A percentile compares a stretch with the other conserved stretches of the same genome.
These are phyloP conservation scores for Yoshiicerus persimilis DNA, from an alignment of 1,140 invertebrate species.

Conservation along the genomic window DNA sequence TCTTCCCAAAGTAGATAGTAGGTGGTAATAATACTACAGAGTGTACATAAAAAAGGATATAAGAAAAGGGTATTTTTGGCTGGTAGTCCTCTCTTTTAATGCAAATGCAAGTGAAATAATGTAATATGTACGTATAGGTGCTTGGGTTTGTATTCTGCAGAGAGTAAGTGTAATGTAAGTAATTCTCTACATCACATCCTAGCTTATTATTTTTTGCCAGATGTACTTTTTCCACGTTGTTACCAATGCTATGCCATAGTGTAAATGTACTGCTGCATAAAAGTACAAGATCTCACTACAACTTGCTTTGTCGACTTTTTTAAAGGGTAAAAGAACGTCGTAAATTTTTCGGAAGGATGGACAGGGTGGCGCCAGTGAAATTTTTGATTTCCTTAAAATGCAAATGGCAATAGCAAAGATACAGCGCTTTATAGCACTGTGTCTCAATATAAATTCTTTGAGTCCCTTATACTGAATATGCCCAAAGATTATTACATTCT, in stretches of 20 bases:
- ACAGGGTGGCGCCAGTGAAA: conserved; percentile 29
- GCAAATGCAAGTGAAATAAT: not conserved
- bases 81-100: not conserved
- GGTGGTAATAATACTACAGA: too few species aligned
- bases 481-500: too few species aligned
- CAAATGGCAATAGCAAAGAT: conserved; percentile 33
- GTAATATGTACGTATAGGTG: not conserved
- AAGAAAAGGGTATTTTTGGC: not conserved
- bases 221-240: not conserved
- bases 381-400: conserved; percentile 44
- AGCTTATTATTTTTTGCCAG: not conserved
- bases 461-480: too few species aligned
- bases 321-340: not conserved
- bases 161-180: not conserved
- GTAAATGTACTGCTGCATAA: not conserved
- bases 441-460: not conserved
- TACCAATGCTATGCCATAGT: not conserved
- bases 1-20: too few species aligned
- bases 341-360: not conserved
- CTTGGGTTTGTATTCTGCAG: too few species aligned
- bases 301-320: not conserved
- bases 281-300: not conserved
- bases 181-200: not conserved
- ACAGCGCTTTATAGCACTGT: not conserved
- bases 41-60: not conserved